Base-by-base conservation (phyloP, 2,888 invertebrate species). In the Coleophora flavipennella region DNA sequence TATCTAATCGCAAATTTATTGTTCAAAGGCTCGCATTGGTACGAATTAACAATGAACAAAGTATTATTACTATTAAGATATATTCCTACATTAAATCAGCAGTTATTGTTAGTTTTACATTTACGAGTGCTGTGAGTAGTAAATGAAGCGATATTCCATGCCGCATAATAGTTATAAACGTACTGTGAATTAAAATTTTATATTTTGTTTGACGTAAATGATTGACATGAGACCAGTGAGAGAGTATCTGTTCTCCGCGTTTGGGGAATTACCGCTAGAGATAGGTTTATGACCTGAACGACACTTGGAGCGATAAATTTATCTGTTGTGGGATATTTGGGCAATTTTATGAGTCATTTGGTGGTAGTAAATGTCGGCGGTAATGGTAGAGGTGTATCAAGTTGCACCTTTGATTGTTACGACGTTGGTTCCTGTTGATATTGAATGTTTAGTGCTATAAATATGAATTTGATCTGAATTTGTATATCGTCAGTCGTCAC, bases 201-300 rank as follows among this genome's bases (percentile, higher is more conserved):
- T 81, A 77, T 67, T 84, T 84, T 84, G 85, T 85, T 85, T 85
- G 84, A 85, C 85, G 56, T 67, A 65, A 72, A 71, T 81, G 81
- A 85, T 84, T 83, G 84, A 85, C 81, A 73, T 73, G 75, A 67
- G 70, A 67, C 3, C 63, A 59, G 52, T 73, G 74, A 67, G 70
- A 67, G 63, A 60, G 52, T 51, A 58, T 49, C 55, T 46, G 50
- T 28, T 35, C 26, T 26, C 34, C 25, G 46, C 38, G 47, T 53
- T 45, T 46, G 44, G 35, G 43, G 41, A 47, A 54, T 53, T 50
- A 57, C 56, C 51, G 55, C 46, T 53, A 54, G 45, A 56, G 72
- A 73, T 59, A 66, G 57, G 60, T 80, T 81, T 80, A 84, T 64
- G 67, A 69, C 42, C 66, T 77, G 49, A 62, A 63, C 65, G 79